These are phyloP conservation scores for Serilophus lunatus DNA, from an alignment of 2,113 vertebrate genomes.

Conservation along the genomic window DNA sequence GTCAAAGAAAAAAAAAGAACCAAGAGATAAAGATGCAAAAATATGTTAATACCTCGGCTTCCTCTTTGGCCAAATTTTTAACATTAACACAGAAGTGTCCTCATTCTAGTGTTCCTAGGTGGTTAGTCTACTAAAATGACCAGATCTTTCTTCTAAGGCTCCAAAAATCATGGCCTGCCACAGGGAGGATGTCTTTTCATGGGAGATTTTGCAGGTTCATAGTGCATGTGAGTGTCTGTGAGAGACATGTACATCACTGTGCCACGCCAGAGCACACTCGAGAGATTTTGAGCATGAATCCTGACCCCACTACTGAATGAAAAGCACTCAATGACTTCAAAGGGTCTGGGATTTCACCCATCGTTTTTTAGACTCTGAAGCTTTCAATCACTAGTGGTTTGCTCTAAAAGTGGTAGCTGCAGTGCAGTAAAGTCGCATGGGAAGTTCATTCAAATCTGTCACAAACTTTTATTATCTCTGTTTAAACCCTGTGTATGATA, in stretches of 20 bases:
- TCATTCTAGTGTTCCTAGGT: neutral
- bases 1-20: neutral
- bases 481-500: neutral
- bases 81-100: neutral
- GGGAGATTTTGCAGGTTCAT: neutral
- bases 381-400: conserved; percentile 24
- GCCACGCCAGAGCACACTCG: neutral
- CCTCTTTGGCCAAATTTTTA: neutral
- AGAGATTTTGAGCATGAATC: conserved; percentile 40
- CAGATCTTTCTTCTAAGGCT: neutral
- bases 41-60: neutral
- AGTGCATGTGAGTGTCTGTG: neutral
- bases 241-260: neutral
- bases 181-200: neutral
- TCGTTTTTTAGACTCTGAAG: conserved; percentile 53
- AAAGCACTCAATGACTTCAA: conserved; percentile 61
- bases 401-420: neutral
- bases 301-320: conserved; percentile 42
- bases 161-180: neutral
- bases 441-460: neutral
- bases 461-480: neutral
- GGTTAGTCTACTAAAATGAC: neutral
- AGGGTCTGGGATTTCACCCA: conserved; percentile 42
- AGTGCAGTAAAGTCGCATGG: neutral
- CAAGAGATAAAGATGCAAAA: neutral